Evolutionary conservation across 2,888 invertebrate genomes (phyloP), one percentile per base, ranked within the genome.

Genomic region (Rotaria sp.): DNA sequence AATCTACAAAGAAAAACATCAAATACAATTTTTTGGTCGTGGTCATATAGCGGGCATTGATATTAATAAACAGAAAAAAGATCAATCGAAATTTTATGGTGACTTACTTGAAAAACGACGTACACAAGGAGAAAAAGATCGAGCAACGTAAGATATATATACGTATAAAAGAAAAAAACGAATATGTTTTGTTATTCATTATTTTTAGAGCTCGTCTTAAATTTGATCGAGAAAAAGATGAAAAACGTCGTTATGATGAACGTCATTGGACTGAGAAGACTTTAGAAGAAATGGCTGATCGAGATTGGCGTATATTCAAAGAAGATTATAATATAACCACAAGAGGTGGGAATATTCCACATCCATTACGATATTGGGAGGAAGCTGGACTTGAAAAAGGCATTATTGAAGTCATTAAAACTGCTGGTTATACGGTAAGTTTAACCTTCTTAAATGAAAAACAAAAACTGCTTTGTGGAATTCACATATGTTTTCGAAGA

Each of bases 241-340:
- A 97, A 88, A 98, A 98, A 92, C 96, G 97, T 90, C 95, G 96
- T 90, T 98, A 96, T 96, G 99, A 99, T 91, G 98, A 99, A 91
- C 94, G 99, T 11, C 99, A 99, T 91, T 99, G 99, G 99, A 95
- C 95, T 8, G 97, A 98, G 90, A 99, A 99, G 91, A 94, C 94
- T 21, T 92, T 94, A 0, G 94, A 94, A 85, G 97, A 98, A 91
- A 99, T 99, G 99, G 96, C 95, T 0, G 98, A 99, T 91, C 93
- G 99, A 89, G 99, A 99, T 92, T 99, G 99, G 99, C 94, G 99
- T 91, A 99, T 99, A 89, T 99, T 99, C 91, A 94, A 97, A 88
- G 99, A 99, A 92, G 99, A 99, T 92, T 99, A 97, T 91, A 99
- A 96, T 90, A 97, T 99, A 86, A 95, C 96, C 7, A 95, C 98